Conservation (phyloP, 2,113 vertebrate species). For the Austrofundulus limnaeus region DNA sequence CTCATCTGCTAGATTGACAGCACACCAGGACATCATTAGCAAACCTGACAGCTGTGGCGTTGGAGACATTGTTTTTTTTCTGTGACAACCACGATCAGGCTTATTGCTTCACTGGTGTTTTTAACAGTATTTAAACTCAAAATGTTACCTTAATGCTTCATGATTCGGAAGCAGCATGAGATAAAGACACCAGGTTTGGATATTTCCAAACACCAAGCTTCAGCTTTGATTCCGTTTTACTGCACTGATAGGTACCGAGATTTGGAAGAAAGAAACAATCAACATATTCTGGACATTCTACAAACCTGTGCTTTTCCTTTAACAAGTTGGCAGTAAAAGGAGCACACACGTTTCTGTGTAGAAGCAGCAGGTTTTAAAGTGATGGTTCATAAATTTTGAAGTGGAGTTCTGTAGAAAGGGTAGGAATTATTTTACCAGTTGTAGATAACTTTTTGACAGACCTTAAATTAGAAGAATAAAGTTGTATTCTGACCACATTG, state of each 20-base stretch:
- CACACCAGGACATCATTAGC: constrained; percentile 72
- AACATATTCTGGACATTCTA: constrained; percentile 63
- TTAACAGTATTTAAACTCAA: constrained; percentile 75
- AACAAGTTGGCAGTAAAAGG: constrained; percentile 65
- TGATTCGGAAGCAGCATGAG: constrained; percentile 66
- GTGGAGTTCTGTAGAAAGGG: no score
- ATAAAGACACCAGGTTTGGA: constrained; percentile 70
- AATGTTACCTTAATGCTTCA: constrained; percentile 71
- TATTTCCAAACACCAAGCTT: constrained; percentile 74
- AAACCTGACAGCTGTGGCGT: constrained; percentile 65
- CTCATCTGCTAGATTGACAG: constrained; percentile 73
- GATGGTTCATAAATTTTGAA: no score
- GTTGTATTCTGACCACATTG: no score
- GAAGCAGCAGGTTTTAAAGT: constrained; percentile 3
- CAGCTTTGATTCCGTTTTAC: constrained; percentile 73
- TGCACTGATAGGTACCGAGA: constrained; percentile 67
- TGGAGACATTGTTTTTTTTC: constrained; percentile 70
- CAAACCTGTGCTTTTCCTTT: constrained; percentile 52
- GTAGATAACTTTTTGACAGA: no score
- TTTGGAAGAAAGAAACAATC: constrained; percentile 66
- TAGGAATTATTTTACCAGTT: no score
- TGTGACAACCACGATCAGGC: constrained; percentile 68
- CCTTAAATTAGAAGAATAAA: no score
- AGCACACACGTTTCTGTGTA: constrained; percentile 42
- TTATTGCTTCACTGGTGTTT: constrained; percentile 73